Percentiles rank a stretch among this genome's conserved stretches.
These are phyloP conservation scores for Xylota sylvarum DNA, from an alignment of 2,888 invertebrate genomes.

Conservation along the genomic window DNA sequence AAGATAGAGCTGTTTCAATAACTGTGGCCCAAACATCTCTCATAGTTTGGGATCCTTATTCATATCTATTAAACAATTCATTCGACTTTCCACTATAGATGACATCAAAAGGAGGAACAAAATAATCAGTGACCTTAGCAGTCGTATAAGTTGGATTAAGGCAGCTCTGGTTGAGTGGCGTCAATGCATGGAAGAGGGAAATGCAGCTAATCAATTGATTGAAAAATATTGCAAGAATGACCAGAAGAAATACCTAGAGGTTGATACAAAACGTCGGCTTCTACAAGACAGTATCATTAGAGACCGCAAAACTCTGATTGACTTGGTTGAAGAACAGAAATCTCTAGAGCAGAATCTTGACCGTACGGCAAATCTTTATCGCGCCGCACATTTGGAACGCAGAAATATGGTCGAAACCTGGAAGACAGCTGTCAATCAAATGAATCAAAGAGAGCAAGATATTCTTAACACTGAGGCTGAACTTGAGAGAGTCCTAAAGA, in stretches of 20 bases:
- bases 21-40: too few relatives aligned
- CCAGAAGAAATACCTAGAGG: constrained; percentile 87
- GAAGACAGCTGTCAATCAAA: constrained; percentile 89
- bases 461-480: constrained; percentile 86
- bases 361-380: constrained; percentile 85
- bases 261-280: constrained; percentile 86
- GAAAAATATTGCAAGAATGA: constrained; percentile 91
- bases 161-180: constrained; percentile 89
- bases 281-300: constrained; percentile 86
- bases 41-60: too few relatives aligned
- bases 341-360: constrained; percentile 87
- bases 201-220: constrained; percentile 89
- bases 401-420: constrained; percentile 90
- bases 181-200: constrained; percentile 88
- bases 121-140: constrained; percentile 88
- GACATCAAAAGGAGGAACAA: constrained; percentile 86
- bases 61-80: too few relatives aligned
- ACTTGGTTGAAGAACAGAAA: constrained; percentile 85
- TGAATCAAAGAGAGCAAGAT: constrained; percentile 89
- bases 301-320: constrained; percentile 84
- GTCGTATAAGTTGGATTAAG: constrained; percentile 88
- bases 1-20: too few relatives aligned
- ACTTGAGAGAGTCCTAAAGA: constrained; percentile 79
- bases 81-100: constrained; percentile 79
- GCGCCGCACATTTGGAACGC: constrained; percentile 88